phyloP scores from a whole-genome alignment of 1,140 invertebrate genomes.

The Scaptodrosophila lebanonensis region DNA sequence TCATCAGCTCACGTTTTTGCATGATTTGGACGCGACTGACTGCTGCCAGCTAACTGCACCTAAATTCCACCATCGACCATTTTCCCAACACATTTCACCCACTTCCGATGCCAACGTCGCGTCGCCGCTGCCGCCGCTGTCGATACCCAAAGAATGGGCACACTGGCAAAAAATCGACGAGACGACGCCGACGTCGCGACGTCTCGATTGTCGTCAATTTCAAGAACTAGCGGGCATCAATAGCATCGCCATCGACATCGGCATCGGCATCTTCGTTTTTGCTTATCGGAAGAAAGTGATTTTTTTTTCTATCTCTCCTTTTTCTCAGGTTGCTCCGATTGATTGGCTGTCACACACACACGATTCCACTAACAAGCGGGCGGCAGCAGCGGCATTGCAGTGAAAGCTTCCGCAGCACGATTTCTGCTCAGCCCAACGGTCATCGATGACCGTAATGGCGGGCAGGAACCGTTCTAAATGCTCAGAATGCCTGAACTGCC shows the following conservation, averaged over 20 bases:
- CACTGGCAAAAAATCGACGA: slow-evolving; percentile 29
- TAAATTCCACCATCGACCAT: too few relatives aligned
- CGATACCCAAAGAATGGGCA: slow-evolving; percentile 56
- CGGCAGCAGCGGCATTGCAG: too few relatives aligned
- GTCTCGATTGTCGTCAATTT: too few relatives aligned
- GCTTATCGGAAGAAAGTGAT: slow-evolving; percentile 55
- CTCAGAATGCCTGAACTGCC: too few relatives aligned
- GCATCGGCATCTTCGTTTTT: slow-evolving; percentile 3
- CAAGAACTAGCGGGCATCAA: too few relatives aligned
- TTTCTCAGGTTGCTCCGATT: too few relatives aligned
- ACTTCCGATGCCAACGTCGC: slow-evolving; percentile 12
- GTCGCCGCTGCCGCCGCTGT: too few relatives aligned
- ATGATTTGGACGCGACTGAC: too few relatives aligned
- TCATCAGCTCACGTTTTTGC: slow-evolving; percentile 53
- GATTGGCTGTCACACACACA: slow-evolving; percentile 16
- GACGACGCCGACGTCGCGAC: not conserved
- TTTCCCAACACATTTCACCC: slow-evolving; percentile 54
- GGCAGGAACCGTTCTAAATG: slow-evolving; percentile 29
- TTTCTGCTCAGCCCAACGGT: slow-evolving; percentile 37
- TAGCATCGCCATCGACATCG: too few relatives aligned
- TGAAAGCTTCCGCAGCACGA: slow-evolving; percentile 54
- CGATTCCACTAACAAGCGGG: slow-evolving; percentile 18
- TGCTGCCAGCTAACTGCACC: too few relatives aligned
- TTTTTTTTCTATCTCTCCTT: too few relatives aligned
- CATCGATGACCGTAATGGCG: not conserved